These are phyloP conservation scores for Ptychobarbus kaznakovi DNA, from an alignment of 2,797 vertebrate species.

Conservation along the genomic window DNA sequence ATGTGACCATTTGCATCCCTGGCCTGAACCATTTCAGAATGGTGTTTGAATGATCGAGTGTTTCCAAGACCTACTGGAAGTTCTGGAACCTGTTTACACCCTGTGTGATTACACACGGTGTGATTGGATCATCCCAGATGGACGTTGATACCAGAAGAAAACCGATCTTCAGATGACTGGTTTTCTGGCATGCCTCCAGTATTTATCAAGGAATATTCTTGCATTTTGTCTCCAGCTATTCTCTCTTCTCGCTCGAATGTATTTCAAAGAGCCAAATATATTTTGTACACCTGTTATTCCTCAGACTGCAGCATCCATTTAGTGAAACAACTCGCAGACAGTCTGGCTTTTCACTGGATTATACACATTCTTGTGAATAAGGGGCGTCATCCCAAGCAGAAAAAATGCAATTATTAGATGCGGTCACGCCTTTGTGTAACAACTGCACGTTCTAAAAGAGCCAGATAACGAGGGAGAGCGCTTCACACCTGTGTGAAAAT, in stretches of 20 bases:
- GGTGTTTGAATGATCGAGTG: background rate
- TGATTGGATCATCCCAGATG: background rate
- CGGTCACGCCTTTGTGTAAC: constrained; percentile 23
- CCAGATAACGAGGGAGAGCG: constrained; percentile 6
- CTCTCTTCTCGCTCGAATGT: constrained; percentile 33
- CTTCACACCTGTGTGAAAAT: constrained; percentile 31
- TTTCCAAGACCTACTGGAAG: background rate
- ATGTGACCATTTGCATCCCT: background rate
- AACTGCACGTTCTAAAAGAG: constrained; percentile 41
- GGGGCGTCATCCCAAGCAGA: constrained; percentile 32
- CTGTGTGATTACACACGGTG: too few species aligned
- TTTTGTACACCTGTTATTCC: constrained; percentile 56
- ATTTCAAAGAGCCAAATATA: constrained; percentile 49
- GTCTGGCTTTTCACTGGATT: constrained; percentile 51
- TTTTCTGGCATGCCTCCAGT: background rate
- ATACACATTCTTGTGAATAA: constrained; percentile 48
- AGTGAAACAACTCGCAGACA: constrained; percentile 45
- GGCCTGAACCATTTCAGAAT: background rate
- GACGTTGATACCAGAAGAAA: background rate
- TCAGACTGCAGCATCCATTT: constrained; percentile 54
- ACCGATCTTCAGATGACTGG: background rate
- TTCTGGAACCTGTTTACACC: background rate
- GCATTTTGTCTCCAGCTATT: constrained; percentile 7
- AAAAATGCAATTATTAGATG: constrained; percentile 40
- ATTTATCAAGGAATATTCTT: constrained; percentile 3